These are phyloP conservation scores for Psylliodes chrysocephalus DNA, from an alignment of 2,888 invertebrate species.

Conservation along the genomic window DNA sequence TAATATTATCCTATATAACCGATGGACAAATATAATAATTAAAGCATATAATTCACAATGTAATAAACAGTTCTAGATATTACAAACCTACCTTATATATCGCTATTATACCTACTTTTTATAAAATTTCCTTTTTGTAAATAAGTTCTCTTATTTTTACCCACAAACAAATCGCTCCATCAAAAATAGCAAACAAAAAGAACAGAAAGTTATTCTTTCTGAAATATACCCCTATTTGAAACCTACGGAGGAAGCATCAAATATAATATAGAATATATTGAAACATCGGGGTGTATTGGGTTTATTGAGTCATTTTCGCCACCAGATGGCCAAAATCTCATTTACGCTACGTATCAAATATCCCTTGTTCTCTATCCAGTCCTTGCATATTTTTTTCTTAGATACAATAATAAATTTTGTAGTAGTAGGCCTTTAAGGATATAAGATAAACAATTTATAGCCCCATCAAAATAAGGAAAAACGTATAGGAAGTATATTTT, in stretches of 20 bases:
- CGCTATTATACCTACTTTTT: no score
- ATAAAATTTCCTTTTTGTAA: no score
- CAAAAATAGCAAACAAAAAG: neutral
- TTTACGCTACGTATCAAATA: slow-evolving; percentile 24
- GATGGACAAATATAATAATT: no score
- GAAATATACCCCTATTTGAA: neutral
- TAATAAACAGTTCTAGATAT: no score
- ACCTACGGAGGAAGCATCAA: neutral
- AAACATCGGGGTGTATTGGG: slow-evolving; percentile 16
- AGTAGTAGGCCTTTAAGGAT: neutral
- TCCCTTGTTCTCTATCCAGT: slow-evolving; percentile 11
- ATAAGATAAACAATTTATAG: neutral
- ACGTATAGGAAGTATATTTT: no score
- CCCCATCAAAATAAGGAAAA: no score
- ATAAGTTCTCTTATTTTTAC: no score
- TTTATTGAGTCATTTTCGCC: slow-evolving; percentile 27
- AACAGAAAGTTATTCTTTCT: neutral
- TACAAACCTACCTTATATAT: no score
- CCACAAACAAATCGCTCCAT: neutral
- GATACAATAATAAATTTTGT: slow-evolving; percentile 10
- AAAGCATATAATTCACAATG: no score
- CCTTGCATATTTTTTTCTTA: slow-evolving; percentile 3
- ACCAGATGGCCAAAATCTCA: slow-evolving; percentile 27
- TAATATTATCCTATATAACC: no score
- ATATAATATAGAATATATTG: slow-evolving; percentile 9